phyloP scores from a whole-genome alignment of 2,797 vertebrate species.

The Microtus californicus region DNA sequence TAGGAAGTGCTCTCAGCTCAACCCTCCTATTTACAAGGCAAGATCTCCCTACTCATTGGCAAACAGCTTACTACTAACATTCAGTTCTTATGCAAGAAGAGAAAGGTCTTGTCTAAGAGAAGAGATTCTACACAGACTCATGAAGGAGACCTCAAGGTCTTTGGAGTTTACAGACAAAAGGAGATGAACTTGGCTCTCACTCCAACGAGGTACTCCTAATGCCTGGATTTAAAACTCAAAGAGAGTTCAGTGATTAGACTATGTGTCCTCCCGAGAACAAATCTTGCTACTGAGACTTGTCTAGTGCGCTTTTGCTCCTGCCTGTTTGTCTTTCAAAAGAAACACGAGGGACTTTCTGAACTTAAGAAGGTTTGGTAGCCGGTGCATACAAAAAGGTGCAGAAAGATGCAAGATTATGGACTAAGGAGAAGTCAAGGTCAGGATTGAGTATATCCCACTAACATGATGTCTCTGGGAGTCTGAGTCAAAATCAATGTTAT shows the following conservation, averaged over 20 bases:
- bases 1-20: constrained; percentile 48
- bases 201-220: background rate
- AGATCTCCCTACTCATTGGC: background rate
- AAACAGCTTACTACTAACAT: background rate
- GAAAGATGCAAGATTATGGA: background rate
- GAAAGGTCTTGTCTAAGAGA: background rate
- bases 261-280: background rate
- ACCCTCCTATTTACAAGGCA: constrained; percentile 1
- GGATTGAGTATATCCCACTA: background rate
- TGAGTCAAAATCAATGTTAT: background rate
- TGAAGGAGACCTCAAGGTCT: background rate
- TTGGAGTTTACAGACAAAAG: background rate
- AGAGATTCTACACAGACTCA: background rate
- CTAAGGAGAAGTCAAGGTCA: background rate
- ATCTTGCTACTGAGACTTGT: constrained; percentile 12
- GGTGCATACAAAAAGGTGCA: background rate
- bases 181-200: background rate
- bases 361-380: background rate
- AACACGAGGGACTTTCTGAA: constrained; percentile 39
- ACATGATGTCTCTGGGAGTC: background rate
- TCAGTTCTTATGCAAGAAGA: background rate
- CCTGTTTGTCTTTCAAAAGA: constrained; percentile 29
- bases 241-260: constrained; percentile 31
- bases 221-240: constrained; percentile 1
- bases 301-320: background rate